Evolutionary conservation across 2,797 vertebrate genomes (phyloP), one percentile per base, ranked within the genome.

Genomic region (Morus bassanus): DNA sequence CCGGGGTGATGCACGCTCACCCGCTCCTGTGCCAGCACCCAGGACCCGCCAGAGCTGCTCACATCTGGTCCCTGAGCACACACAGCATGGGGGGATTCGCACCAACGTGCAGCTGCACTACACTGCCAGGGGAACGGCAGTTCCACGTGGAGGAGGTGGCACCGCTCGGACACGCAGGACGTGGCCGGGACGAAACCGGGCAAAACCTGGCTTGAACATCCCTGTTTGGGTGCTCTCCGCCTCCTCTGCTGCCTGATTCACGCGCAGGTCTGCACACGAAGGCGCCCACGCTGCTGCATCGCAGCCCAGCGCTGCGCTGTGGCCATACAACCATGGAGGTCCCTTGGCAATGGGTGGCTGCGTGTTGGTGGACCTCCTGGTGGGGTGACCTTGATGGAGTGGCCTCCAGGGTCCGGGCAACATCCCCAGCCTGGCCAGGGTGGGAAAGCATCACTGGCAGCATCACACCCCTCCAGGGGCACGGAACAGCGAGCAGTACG

Each of bases 361-460:
- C 0, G 1, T 1, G 0, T 3, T 56, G 48, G 31, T 2, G 5
- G 53, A 79, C 13, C 7, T 68, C 27, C 39, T 54, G 0, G 23
- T 21, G 25, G 8, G 24, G 53, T 61, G 50, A 51, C 65, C 18
- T 48, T 43, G 17, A 31, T 12, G n/a, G 30, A 43, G 16, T 45
- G 21, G 68, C 50, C 63, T 69, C n/a, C 70, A 35, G 30, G 7
- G 54, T 4, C 27, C 6, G 8, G 59, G 14, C 72, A 87, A 87
- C 54, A 82, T n/a, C 19, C 41, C 30, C 64, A 73, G 61, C 18
- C 41, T 24, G 14, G 21, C 65, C 6, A 2, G 39, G 30, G 35
- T 61, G 19, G 18, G 23, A 65, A 69, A 68, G n/a, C 0, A 0
- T 33, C 60, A 48, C 30, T 0, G 0, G 35, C 5, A 1, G 25